Conservation (phyloP, 2,888 invertebrate genomes). For the Sarcophaga variegata region DNA sequence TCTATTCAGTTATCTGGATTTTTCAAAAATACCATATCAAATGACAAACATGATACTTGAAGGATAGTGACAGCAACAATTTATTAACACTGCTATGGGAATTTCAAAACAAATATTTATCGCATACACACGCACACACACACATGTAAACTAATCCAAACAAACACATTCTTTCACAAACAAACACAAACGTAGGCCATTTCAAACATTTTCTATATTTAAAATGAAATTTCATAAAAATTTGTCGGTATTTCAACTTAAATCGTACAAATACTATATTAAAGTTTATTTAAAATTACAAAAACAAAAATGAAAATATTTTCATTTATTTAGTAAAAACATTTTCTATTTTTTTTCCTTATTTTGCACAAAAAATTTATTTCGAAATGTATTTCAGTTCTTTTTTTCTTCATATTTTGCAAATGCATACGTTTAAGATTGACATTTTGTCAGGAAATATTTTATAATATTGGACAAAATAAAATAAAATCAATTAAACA, state of each 20-base stretch:
- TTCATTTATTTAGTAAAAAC: background rate
- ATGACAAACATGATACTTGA: slow-evolving; percentile 77
- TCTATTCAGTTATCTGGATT: slow-evolving; percentile 32
- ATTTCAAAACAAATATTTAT: slow-evolving; percentile 52
- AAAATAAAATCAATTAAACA: slow-evolving; percentile 49
- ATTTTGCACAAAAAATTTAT: slow-evolving; percentile 29
- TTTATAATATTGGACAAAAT: background rate
- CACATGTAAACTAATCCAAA: background rate
- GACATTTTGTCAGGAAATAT: slow-evolving; percentile 56
- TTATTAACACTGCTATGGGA: slow-evolving; percentile 73
- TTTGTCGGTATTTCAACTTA: no score
- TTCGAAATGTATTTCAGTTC: background rate
- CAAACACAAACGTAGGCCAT: no score
- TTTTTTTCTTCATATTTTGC: slow-evolving; percentile 1
- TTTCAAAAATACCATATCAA: slow-evolving; percentile 41
- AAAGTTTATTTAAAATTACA: background rate
- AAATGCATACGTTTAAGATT: slow-evolving; percentile 26
- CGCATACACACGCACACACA: background rate
- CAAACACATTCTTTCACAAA: background rate
- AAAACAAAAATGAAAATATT: no score
- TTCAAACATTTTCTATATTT: background rate
- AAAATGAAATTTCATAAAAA: background rate
- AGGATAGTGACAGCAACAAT: slow-evolving; percentile 79
- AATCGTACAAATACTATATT: background rate
- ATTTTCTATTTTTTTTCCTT: background rate